These are phyloP conservation scores for Mirza zaza DNA, from an alignment of 2,113 vertebrate species.

Conservation along the genomic window DNA sequence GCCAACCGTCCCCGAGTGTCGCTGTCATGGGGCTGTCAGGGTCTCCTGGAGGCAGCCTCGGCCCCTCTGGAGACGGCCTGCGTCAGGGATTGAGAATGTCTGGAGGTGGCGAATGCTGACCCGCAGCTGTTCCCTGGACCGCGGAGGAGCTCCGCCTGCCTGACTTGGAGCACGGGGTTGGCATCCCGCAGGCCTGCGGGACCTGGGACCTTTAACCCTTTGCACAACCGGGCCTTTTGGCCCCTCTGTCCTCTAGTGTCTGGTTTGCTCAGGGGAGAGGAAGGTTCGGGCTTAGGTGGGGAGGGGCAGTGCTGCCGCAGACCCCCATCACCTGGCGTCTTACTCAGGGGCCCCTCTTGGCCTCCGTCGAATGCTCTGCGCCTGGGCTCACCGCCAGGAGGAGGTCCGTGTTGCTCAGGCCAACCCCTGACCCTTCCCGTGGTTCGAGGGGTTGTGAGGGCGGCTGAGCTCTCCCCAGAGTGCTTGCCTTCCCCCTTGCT, in stretches of 20 bases:
- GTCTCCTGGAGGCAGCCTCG: background rate
- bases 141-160: background rate
- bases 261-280: background rate
- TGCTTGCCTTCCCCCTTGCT: background rate
- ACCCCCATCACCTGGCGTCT: background rate
- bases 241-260: background rate
- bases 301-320: background rate
- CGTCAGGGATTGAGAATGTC: slow-evolving; percentile 57
- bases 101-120: background rate
- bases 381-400: background rate
- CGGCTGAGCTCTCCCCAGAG: background rate
- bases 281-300: background rate
- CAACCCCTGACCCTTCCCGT: background rate
- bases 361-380: background rate
- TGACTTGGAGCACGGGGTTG: background rate
- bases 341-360: background rate
- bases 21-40: background rate
- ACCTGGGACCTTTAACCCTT: background rate
- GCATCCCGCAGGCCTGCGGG: background rate
- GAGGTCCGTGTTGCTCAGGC: background rate
- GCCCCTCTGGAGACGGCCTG: background rate
- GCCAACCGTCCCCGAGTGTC: background rate
- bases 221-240: background rate
- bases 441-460: background rate
- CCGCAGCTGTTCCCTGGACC: background rate